These are phyloP conservation scores for Apamea epomidion DNA, from an alignment of 2,888 invertebrate genomes.

Conservation along the genomic window DNA sequence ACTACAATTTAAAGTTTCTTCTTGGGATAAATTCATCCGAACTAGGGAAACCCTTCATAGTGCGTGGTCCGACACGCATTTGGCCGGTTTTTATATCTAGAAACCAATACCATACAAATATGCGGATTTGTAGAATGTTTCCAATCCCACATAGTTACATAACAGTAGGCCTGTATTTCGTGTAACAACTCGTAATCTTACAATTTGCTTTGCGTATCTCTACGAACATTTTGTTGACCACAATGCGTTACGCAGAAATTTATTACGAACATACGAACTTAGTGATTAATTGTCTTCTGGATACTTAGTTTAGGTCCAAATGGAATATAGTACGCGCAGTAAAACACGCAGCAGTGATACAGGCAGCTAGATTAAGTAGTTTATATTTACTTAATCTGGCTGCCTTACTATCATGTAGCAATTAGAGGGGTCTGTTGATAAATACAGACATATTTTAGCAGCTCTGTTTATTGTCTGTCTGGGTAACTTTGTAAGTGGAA, in stretches of 20 bases:
- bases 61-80: background rate
- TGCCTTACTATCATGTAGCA: slow-evolving; percentile 20
- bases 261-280: slow-evolving; percentile 46
- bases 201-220: slow-evolving; percentile 51
- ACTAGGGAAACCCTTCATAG: background rate
- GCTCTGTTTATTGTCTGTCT: slow-evolving; percentile 16
- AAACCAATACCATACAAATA: background rate
- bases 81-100: background rate
- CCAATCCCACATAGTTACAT: slow-evolving; percentile 31
- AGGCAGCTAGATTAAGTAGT: no score
- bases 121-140: slow-evolving; percentile 23
- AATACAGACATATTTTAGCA: slow-evolving; percentile 26
- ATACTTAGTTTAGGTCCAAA: slow-evolving; percentile 35
- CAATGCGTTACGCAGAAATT: slow-evolving; percentile 48
- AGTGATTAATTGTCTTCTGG: slow-evolving; percentile 55
- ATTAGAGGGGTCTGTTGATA: slow-evolving; percentile 34
- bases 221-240: slow-evolving; percentile 44
- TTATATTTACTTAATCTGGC: no score
- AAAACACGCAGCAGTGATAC: no score
- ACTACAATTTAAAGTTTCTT: background rate
- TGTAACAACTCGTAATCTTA: slow-evolving; percentile 38
- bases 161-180: slow-evolving; percentile 23
- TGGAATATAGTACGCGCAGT: slow-evolving; percentile 16
- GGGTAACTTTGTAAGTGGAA: slow-evolving; percentile 8
- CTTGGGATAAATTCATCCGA: background rate